phyloP scores from a whole-genome alignment of 2,888 invertebrate genomes.

The Agrotis ipsilon region DNA sequence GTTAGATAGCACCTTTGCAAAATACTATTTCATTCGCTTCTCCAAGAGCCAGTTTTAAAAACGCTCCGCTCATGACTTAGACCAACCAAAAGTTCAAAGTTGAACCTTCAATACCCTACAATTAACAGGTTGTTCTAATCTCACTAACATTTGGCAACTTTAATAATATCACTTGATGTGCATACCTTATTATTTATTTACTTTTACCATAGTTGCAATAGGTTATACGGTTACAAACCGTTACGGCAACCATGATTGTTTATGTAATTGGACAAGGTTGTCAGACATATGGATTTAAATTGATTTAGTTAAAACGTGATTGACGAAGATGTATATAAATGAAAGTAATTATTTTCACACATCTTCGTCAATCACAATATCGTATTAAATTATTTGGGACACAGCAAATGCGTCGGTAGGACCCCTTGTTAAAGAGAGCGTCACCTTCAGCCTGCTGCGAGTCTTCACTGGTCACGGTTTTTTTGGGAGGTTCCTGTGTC shows the following conservation, averaged over 20 bases:
- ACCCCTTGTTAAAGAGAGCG: too few species aligned
- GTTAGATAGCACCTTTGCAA: too few species aligned
- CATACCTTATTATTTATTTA: conserved; percentile 37
- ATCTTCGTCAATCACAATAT: too few species aligned
- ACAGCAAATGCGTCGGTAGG: too few species aligned
- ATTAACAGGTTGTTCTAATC: conserved; percentile 68
- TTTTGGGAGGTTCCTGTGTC: too few species aligned
- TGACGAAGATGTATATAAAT: not conserved
- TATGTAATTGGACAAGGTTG: conserved; percentile 24
- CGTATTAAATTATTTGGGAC: too few species aligned
- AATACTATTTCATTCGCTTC: too few species aligned
- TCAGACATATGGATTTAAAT: not conserved
- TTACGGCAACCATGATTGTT: conserved; percentile 30
- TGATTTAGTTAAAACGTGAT: not conserved
- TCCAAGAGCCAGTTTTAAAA: too few species aligned
- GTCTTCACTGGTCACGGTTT: too few species aligned
- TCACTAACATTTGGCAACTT: conserved; percentile 70
- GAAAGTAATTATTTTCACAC: too few species aligned
- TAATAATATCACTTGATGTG: conserved; percentile 53
- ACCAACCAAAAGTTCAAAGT: conserved; percentile 67
- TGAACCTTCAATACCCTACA: conserved; percentile 64
- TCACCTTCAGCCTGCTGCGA: too few species aligned
- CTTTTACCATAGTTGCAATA: conserved; percentile 63
- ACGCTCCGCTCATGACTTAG: conserved; percentile 44
- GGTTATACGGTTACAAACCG: conserved; percentile 50